These are phyloP conservation scores for Passerculus sandwichensis DNA, from an alignment of 2,797 vertebrate species.

Conservation along the genomic window DNA sequence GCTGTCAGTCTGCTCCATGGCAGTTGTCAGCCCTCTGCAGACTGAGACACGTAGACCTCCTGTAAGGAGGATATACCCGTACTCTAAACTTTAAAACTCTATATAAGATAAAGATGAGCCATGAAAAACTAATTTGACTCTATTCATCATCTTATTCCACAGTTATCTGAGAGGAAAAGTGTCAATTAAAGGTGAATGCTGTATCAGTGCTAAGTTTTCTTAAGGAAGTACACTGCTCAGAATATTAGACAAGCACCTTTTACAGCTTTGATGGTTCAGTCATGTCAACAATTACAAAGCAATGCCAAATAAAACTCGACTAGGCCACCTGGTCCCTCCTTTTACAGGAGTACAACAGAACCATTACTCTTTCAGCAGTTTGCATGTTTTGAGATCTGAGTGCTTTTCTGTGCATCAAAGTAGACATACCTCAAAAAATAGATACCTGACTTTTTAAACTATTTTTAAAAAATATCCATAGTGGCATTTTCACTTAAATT, in stretches of 20 bases:
- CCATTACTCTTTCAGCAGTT: background rate
- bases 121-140: background rate
- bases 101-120: background rate
- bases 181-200: background rate
- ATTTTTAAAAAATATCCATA: background rate
- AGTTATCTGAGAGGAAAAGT: background rate
- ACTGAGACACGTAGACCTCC: background rate
- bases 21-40: background rate
- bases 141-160: background rate
- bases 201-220: background rate
- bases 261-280: background rate
- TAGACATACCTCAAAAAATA: background rate
- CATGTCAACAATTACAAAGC: background rate
- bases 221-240: background rate
- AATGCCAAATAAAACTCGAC: background rate
- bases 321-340: background rate
- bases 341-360: background rate
- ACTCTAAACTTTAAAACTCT: background rate
- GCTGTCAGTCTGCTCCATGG: background rate
- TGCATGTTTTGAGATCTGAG: background rate
- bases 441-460: background rate
- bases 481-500: background rate
- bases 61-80: background rate
- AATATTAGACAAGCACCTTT: background rate
- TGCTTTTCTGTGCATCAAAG: background rate